These are phyloP conservation scores for Dipus sagitta DNA, from an alignment of 2,797 vertebrate species.

Conservation along the genomic window DNA sequence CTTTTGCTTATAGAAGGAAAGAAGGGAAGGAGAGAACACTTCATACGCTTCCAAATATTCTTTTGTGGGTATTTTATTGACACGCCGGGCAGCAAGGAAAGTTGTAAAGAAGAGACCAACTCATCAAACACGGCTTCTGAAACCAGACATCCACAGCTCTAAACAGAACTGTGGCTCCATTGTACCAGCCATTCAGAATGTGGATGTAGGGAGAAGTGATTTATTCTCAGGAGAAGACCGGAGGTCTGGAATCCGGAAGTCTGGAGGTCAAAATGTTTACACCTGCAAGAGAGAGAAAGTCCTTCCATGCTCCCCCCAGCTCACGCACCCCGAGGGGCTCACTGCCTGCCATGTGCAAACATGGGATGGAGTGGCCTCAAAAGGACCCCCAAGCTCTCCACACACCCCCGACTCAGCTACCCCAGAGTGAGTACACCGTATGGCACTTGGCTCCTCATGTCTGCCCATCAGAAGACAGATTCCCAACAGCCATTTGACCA, in stretches of 20 bases:
- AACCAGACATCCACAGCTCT: background rate
- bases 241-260: background rate
- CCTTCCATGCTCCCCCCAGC: background rate
- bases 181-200: background rate
- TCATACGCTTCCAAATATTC: too few relatives aligned
- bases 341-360: background rate
- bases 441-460: background rate
- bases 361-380: background rate
- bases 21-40: background rate
- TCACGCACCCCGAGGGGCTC: background rate
- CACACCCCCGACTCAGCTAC: fast-evolving
- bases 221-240: background rate
- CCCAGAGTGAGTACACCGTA: background rate
- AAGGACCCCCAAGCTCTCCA: background rate
- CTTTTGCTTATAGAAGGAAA: background rate
- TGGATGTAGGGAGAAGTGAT: too few relatives aligned
- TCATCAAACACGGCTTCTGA: background rate
- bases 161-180: background rate
- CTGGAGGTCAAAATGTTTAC: background rate
- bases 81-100: background rate
- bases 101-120: background rate
- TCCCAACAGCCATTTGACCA: too few relatives aligned
- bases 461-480: background rate
- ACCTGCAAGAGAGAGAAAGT: background rate
- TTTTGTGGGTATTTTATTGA: background rate